Conservation (phyloP, 2,888 invertebrate genomes). For the Habroteleia sp. region DNA sequence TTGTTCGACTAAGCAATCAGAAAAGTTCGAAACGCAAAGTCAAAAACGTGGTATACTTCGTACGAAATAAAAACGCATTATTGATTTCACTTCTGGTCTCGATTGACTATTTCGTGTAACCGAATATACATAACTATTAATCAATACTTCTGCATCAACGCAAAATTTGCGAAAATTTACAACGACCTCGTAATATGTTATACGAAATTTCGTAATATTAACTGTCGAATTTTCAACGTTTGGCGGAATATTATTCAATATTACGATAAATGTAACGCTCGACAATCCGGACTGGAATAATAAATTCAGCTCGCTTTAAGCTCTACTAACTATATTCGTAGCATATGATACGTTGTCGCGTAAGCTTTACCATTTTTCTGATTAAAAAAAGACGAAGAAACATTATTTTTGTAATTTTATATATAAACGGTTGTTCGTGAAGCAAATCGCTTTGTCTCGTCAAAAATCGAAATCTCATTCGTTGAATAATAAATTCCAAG, state of each 20-base stretch:
- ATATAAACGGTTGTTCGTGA: neutral
- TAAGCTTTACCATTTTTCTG: slow-evolving; percentile 14
- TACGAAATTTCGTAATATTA: slow-evolving; percentile 25
- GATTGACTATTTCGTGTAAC: slow-evolving; percentile 28
- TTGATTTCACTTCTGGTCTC: slow-evolving; percentile 22
- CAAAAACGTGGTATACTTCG: slow-evolving; percentile 1
- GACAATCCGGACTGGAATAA: slow-evolving; percentile 30
- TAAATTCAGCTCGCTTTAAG: slow-evolving; percentile 43
- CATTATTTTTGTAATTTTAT: slow-evolving; percentile 7
- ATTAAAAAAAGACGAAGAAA: slow-evolving; percentile 2
- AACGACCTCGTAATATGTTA: slow-evolving; percentile 10
- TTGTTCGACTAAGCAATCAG: slow-evolving; percentile 20
- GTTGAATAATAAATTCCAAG: neutral
- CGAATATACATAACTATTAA: neutral
- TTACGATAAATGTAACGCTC: slow-evolving; percentile 26
- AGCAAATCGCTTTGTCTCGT: neutral
- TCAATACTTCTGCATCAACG: slow-evolving; percentile 22
- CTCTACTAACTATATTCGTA: slow-evolving; percentile 18
- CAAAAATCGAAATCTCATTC: neutral
- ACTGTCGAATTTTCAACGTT: slow-evolving; percentile 44
- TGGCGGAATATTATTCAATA: slow-evolving; percentile 45
- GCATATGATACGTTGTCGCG: slow-evolving; percentile 12
- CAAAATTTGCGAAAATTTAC: slow-evolving; percentile 25
- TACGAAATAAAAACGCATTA: slow-evolving; percentile 22
- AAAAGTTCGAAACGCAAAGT: slow-evolving; percentile 8